phyloP scores from a whole-genome alignment of 2,888 invertebrate genomes.

The Erynnis tages region DNA sequence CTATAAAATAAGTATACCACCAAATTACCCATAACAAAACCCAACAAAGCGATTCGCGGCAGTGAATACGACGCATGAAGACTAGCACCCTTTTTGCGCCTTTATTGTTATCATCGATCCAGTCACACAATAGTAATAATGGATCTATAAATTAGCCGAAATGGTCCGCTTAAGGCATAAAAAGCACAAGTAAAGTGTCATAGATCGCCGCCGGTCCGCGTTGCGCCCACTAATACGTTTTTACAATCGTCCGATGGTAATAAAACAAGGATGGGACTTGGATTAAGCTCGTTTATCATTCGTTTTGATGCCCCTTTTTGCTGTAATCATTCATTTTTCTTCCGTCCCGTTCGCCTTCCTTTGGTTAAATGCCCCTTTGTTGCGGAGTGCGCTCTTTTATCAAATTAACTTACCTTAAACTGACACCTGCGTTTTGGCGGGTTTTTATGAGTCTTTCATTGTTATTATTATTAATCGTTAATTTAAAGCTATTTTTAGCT shows the following conservation, averaged over 20 bases:
- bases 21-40: not conserved
- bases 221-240: constrained; percentile 75
- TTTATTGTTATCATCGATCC: constrained; percentile 30
- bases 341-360: constrained; percentile 76
- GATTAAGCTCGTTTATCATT: constrained; percentile 81
- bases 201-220: constrained; percentile 51
- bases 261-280: constrained; percentile 77
- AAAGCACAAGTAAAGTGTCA: constrained; percentile 67
- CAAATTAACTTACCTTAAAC: constrained; percentile 55
- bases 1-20: no score
- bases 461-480: not conserved
- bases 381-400: constrained; percentile 60
- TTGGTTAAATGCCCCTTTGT: constrained; percentile 74
- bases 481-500: no score
- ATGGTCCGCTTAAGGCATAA: constrained; percentile 59
- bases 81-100: constrained; percentile 10
- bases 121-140: constrained; percentile 44
- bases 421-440: constrained; percentile 15
- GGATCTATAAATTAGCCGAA: constrained; percentile 59
- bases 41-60: not conserved
- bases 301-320: constrained; percentile 80
- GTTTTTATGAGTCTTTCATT: constrained; percentile 7
- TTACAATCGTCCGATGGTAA: constrained; percentile 77
- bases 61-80: constrained; percentile 5
- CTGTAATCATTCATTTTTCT: constrained; percentile 81